phyloP scores from a whole-genome alignment of 2,888 invertebrate genomes.

The Drosophila borealis region DNA sequence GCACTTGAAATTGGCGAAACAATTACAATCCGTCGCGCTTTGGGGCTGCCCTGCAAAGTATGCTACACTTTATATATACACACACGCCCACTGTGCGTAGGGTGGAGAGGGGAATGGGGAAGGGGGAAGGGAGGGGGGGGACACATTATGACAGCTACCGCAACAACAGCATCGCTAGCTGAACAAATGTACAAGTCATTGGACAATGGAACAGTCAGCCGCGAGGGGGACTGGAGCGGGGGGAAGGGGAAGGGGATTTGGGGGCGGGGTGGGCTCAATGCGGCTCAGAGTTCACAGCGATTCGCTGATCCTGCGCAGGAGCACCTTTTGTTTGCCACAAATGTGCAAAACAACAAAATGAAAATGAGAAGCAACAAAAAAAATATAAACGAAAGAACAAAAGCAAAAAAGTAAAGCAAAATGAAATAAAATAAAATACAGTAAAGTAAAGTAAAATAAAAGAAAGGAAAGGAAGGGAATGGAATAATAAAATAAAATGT shows the following conservation, averaged over 20 bases:
- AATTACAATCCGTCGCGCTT: constrained; percentile 63
- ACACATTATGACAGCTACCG: constrained; percentile 68
- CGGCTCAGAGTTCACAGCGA: constrained; percentile 70
- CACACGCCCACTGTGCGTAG: constrained; percentile 38
- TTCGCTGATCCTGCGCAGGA: constrained; percentile 77
- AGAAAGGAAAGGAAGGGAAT: constrained; percentile 52
- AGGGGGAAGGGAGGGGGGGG: constrained; percentile 9
- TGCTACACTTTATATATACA: constrained; percentile 65
- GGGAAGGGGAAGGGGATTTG: neutral
- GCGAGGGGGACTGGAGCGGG: neutral
- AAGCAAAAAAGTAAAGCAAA: constrained; percentile 29
- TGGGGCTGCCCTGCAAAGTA: constrained; percentile 61
- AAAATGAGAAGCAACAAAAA: constrained; percentile 25
- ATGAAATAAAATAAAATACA: constrained; percentile 34
- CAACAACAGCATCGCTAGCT: constrained; percentile 39
- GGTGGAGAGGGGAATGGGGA: neutral
- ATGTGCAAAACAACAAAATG: constrained; percentile 60
- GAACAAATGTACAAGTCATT: constrained; percentile 74
- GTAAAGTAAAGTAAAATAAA: constrained; percentile 51
- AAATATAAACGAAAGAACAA: constrained; percentile 19
- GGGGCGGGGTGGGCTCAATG: constrained; percentile 36
- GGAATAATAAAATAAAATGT: constrained; percentile 78
- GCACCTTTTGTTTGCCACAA: constrained; percentile 76
- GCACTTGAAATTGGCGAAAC: constrained; percentile 79
- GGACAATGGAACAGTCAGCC: constrained; percentile 54